A percentile compares a stretch with the other conserved stretches of the same genome.
Evolutionary conservation across 2,797 vertebrate genomes (phyloP).

Genomic region (Menidia menidia): DNA sequence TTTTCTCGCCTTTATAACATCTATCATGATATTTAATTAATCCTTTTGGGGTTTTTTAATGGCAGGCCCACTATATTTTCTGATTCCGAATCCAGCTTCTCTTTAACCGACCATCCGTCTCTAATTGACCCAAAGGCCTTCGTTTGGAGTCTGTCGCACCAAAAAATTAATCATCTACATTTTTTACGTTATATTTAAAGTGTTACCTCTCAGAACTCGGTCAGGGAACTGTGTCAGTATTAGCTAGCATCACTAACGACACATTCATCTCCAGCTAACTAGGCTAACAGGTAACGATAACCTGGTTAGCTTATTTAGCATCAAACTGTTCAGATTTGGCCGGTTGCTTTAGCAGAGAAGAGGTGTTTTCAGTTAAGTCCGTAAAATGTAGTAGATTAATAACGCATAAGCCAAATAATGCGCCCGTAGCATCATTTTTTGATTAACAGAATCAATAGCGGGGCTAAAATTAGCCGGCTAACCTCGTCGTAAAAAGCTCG

Average conservation of each 20-base stretch:
- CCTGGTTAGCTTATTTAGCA: conserved; percentile 38
- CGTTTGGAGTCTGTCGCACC: neutral
- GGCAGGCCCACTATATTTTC: neutral
- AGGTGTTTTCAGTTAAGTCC: rapidly evolving
- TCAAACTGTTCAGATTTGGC: neutral
- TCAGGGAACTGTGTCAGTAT: neutral
- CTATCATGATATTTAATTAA: neutral
- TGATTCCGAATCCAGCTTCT: neutral
- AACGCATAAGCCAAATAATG: rapidly evolving
- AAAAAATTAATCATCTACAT: neutral
- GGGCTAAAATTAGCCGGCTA: conserved; percentile 72
- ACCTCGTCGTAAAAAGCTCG: conserved; percentile 68
- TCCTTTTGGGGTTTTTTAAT: too few species aligned
- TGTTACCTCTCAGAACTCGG: neutral
- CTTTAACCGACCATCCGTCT: neutral
- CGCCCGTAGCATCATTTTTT: neutral
- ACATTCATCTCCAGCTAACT: conserved; percentile 4
- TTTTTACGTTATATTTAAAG: neutral
- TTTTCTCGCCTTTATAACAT: too few species aligned
- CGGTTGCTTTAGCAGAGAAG: rapidly evolving
- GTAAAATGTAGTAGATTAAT: rapidly evolving
- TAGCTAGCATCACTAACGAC: neutral
- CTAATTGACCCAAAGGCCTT: neutral
- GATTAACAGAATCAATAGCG: conserved; percentile 22
- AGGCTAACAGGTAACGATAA: conserved; percentile 35